Evolutionary conservation across 2,888 invertebrate genomes (phyloP), one percentile per base, ranked within the genome.

Genomic region (Autographa pulchrina): DNA sequence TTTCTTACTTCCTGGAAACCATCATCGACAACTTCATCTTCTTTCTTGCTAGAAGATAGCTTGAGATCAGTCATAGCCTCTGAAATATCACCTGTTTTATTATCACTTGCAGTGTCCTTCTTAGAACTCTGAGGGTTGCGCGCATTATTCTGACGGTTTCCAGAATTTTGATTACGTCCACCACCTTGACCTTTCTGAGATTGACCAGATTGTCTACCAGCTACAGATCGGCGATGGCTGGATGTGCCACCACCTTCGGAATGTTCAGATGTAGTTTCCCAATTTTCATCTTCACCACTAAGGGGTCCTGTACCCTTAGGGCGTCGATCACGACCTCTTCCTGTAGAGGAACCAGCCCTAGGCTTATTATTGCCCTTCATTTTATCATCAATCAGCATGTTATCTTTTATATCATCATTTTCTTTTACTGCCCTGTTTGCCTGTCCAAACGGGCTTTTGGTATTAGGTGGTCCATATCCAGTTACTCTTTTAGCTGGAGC

Each of bases 1-100:
- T 97, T 98, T 72, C 98, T 97, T 9, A 98, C 98, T 91, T 98
- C 98, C 92, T 98, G 98, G 92, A 98, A 98, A 63, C 98, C 98
- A 86, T 97, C 97, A 67, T 97, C 96, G 70, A 97, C 96, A 31
- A 94, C 91, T 75, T 96, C 96, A 43, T 96, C 96, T 20, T 94
- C 93, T 85, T 94, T 94, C 80, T 93, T 95, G 66, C 76, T 82
- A 75, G 88, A 82, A 71, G 90, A 87, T 84, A 94, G 79, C 79
- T 95, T 95, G 70, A 93, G 88, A 87, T 95, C 95, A 85, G 86
- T 88, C 88, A 93, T 92, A 91, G 93, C 93, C 90, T 95, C 95
- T 88, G 91, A 89, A 71, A 92, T 83, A 80, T 95, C 95, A 84
- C 85, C 84, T 83, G 90, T 89, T 88, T 93, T 95, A 75, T 86